These are phyloP conservation scores for Tipula helvola DNA, from an alignment of 2,888 invertebrate genomes.

Conservation along the genomic window DNA sequence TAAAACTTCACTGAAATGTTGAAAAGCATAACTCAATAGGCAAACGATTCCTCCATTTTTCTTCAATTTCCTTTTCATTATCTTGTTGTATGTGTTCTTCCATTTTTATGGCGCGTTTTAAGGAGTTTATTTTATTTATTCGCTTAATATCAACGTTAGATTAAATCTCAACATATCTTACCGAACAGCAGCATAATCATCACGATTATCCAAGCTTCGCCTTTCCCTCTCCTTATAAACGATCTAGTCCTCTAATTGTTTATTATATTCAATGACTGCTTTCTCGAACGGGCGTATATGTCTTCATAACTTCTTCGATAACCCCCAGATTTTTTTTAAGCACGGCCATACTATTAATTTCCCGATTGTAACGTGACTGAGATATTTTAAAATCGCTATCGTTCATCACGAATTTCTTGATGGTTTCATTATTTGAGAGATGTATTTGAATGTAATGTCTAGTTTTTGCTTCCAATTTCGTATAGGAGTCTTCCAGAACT, in stretches of 20 bases:
- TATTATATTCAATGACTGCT: constrained; percentile 28
- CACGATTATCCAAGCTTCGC: constrained; percentile 22
- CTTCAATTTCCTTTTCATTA: constrained; percentile 21
- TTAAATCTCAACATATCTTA: constrained; percentile 27
- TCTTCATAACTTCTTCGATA: constrained; percentile 28
- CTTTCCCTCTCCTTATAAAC: constrained; percentile 15
- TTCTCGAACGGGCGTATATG: constrained; percentile 24
- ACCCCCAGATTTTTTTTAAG: constrained; percentile 26
- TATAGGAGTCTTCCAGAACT: constrained; percentile 13
- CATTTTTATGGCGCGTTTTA: constrained; percentile 19
- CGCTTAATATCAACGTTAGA: constrained; percentile 29
- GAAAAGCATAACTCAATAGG: constrained; percentile 20
- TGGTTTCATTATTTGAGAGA: constrained; percentile 19
- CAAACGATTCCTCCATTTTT: constrained; percentile 26
- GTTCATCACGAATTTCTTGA: constrained; percentile 17
- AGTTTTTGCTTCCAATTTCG: constrained; percentile 24
- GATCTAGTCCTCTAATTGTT: constrained; percentile 25
- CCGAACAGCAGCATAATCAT: constrained; percentile 24
- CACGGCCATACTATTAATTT: constrained; percentile 30
- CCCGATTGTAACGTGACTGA: constrained; percentile 28
- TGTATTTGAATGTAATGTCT: constrained; percentile 24
- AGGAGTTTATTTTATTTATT: constrained; percentile 22
- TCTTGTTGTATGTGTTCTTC: constrained; percentile 21
- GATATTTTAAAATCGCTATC: constrained; percentile 19
- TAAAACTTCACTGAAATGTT: constrained; percentile 24